Evolutionary conservation across 2,113 vertebrate species (phyloP), one percentile per base, ranked within the genome.

Genomic region (Casuarius casuarius): DNA sequence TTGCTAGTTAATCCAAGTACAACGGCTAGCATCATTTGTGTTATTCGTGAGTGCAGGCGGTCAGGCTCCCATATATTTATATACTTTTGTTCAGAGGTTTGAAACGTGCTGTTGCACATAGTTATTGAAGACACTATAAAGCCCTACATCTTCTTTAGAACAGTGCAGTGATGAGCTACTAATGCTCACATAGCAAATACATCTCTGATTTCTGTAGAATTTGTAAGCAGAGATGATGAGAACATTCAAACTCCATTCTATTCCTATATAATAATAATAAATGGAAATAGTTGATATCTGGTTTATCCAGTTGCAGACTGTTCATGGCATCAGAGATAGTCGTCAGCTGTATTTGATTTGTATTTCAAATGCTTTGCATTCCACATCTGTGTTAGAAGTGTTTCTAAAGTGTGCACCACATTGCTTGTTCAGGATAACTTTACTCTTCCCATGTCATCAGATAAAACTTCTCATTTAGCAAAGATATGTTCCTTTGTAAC

Each of bases 291-390:
- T 91, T 91, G 94, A 73, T 96, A 94, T 67, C 67, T 92, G 72
- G 33, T 49, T 29, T 85, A 79, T 59, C 52, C 88, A 19, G 52
- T 76, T 94, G 81, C 71, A 84, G 81, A 48, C 87, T 95, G 84
- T 56, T 62, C 16, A 17, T 58, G 16, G 56, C 31, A 16, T 96
- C 75, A 91, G 87, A 95, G 70, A 90, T 83, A 33, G 87, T 65
- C 95, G 81, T 85, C 87, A 94, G 75, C 87, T 91, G 20, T 59
- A 77, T 68, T 93, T 95, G 92, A 88, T 96, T 95, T 95, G 91
- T 96, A 76, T 96, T 94, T 96, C 66, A 59, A 90, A 88, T 44
- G 20, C 52, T 95, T 91, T 95, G 85, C 84, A 91, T 93, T 96
- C 93, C 93, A 96, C 96, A 97, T 96, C 35, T 42, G 14, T 18